Evolutionary conservation across 1,140 invertebrate genomes (phyloP).

Genomic region (Nasonia longicornis): DNA sequence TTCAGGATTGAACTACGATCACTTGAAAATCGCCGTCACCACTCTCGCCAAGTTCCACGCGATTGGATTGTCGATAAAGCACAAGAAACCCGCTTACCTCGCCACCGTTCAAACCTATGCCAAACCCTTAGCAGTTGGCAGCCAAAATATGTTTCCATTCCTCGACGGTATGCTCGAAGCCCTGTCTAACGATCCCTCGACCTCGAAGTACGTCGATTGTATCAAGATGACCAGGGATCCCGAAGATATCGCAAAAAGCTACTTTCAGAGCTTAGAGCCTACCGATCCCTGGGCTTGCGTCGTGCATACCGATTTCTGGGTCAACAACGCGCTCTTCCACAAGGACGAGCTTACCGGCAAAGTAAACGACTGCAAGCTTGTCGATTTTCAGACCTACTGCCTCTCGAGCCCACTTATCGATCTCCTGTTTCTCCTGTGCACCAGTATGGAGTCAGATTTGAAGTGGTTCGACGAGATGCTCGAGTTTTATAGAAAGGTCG

Average conservation of each 20-base stretch:
- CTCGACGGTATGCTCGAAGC: no score
- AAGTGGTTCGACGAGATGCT: slow-evolving; percentile 67
- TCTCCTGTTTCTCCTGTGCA: slow-evolving; percentile 72
- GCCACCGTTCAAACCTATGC: slow-evolving; percentile 26
- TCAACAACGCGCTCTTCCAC: slow-evolving; percentile 73
- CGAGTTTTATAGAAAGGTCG: slow-evolving; percentile 68
- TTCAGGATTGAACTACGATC: slow-evolving; percentile 65
- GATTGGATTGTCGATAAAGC: slow-evolving; percentile 68
- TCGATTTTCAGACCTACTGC: slow-evolving; percentile 75
- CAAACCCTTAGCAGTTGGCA: neutral
- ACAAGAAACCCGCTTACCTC: slow-evolving; percentile 60
- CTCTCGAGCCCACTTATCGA: slow-evolving; percentile 71
- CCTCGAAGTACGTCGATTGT: neutral
- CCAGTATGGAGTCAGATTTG: slow-evolving; percentile 67
- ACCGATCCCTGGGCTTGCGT: slow-evolving; percentile 68
- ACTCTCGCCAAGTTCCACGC: slow-evolving; percentile 71
- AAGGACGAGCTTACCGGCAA: slow-evolving; percentile 52
- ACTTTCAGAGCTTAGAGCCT: slow-evolving; percentile 19
- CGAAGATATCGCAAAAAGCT: neutral
- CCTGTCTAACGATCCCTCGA: no score
- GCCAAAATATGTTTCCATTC: no score
- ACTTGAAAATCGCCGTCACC: slow-evolving; percentile 64
- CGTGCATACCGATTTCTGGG: slow-evolving; percentile 74
- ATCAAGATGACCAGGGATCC: neutral
- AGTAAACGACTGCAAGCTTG: slow-evolving; percentile 70